These are phyloP conservation scores for Desoria tigrina DNA, from an alignment of 2,888 invertebrate species.

Conservation along the genomic window DNA sequence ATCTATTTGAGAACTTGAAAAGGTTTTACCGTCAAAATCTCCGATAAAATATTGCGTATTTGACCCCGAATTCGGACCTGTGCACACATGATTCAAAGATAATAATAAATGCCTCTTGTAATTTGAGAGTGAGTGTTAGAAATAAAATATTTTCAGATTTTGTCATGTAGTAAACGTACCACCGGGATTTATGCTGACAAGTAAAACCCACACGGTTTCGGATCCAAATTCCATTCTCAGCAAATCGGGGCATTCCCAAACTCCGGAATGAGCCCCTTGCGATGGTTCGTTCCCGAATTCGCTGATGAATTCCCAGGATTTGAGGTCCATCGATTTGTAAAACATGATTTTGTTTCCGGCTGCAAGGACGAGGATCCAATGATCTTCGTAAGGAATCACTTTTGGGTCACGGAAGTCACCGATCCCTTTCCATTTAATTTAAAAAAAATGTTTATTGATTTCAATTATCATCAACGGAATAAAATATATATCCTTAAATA, in stretches of 20 bases:
- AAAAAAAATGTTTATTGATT: not conserved
- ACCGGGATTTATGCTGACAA: constrained; percentile 50
- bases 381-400: constrained; percentile 26
- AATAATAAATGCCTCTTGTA: not conserved
- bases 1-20: constrained; percentile 24
- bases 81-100: not conserved
- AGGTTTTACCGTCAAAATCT: constrained; percentile 36
- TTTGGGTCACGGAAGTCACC: constrained; percentile 50
- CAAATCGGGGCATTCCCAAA: constrained; percentile 51
- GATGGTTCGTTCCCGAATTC: constrained; percentile 39
- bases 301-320: constrained; percentile 33
- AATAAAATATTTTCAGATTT: not conserved
- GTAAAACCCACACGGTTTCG: constrained; percentile 42
- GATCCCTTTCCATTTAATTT: constrained; percentile 21
- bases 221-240: constrained; percentile 24
- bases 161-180: constrained; percentile 15
- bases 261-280: constrained; percentile 44
- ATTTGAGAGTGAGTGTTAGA: too few species aligned
- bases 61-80: constrained; percentile 49
- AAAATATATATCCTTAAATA: too few species aligned
- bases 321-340: constrained; percentile 37
- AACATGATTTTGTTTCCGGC: constrained; percentile 34
- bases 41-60: constrained; percentile 51
- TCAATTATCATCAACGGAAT: not conserved
- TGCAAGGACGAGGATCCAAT: constrained; percentile 39